Evolutionary conservation across 2,888 invertebrate species (phyloP), one percentile per base, ranked within the genome.

Genomic region (Heteromurus nitidus): DNA sequence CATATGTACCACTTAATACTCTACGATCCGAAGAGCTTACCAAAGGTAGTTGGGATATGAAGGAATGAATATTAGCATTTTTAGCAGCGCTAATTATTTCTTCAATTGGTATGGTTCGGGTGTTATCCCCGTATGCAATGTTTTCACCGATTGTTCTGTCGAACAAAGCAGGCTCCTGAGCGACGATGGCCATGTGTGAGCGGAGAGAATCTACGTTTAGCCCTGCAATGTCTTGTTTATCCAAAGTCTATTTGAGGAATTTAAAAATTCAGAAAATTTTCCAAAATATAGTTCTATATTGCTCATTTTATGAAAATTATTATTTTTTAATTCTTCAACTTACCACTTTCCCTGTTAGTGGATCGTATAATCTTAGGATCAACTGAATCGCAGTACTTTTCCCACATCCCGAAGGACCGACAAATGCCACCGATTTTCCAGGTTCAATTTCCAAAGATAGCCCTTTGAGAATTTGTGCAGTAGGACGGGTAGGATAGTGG

Each of bases 131-230:
- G 90, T 95, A 94, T 69, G 94, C 92, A 86, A 98, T 97, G 89
- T 97, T 97, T 88, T 97, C 95, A 9, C 92, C 91, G 47, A 97
- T 95, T 30, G 93, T 93, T 11, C 94, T 93, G 87, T 94, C 94
- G 89, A 96, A 96, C 3, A 96, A 91, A 9, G 95, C 93, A 0
- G 96, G 96, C 87, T 96, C 96, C 89, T 96, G 96, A 0, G 95
- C 94, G 16, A 96, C 96, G 3, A 96, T 92, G 0, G 95, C 96
- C 83, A 96, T 94, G 88, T 94, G 93, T 28, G 92, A 91, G 68
- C 96, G 91, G 42, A 95, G 89, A 92, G 94, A 94, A 13, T 91
- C 90, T 9, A 95, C 92, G 88, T 95, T 95, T 72, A 96, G 88
- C 30, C 92, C 90, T 42, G 91, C 91, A 67, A 95, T 89, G 88